These are phyloP conservation scores for Elaphurus davidianus DNA, from an alignment of 2,113 vertebrate genomes.

Conservation along the genomic window DNA sequence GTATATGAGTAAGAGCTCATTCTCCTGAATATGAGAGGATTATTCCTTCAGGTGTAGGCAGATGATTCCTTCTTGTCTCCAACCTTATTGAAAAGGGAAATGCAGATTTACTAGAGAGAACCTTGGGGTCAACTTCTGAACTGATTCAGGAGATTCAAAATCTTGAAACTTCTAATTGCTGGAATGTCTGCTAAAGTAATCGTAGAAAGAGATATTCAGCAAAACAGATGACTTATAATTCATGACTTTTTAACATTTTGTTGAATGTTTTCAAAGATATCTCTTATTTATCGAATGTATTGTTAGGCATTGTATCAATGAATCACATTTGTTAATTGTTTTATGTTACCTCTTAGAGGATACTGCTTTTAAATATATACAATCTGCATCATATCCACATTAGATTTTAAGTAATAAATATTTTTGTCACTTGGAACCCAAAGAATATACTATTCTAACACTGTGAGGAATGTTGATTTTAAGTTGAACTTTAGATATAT, in stretches of 20 bases:
- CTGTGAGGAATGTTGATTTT: neutral
- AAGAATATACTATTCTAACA: neutral
- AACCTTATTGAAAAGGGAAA: neutral
- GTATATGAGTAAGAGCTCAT: neutral
- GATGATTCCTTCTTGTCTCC: neutral
- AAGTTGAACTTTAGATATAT: neutral
- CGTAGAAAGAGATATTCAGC: neutral
- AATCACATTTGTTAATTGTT: neutral
- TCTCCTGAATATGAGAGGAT: neutral
- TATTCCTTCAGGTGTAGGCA: neutral
- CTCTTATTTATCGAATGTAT: neutral
- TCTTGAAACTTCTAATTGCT: neutral
- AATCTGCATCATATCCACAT: neutral
- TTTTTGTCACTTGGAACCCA: neutral
- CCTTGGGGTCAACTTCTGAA: neutral
- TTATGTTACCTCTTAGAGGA: neutral
- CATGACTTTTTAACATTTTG: slow-evolving; percentile 10
- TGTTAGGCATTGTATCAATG: neutral
- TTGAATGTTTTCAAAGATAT: neutral
- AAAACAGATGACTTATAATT: neutral
- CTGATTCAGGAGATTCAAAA: neutral
- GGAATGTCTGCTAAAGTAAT: neutral
- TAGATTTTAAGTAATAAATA: neutral
- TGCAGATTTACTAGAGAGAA: neutral
- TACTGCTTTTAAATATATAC: neutral